Conservation (phyloP, 2,113 vertebrate species). For the Numenius arquata region DNA sequence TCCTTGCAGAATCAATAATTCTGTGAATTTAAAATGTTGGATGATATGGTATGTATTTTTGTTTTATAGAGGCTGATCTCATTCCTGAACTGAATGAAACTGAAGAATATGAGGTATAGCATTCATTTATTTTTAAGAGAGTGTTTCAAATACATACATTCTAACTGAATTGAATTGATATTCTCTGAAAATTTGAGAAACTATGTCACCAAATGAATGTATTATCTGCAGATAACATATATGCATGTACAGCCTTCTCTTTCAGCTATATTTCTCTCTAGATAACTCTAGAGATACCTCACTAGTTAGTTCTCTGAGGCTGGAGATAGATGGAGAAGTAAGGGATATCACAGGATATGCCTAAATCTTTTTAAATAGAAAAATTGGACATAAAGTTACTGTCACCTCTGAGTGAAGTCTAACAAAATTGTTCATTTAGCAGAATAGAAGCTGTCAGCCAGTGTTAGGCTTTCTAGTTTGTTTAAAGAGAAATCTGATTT, state of each 20-base stretch:
- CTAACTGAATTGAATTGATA: neutral
- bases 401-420: neutral
- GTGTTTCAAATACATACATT: neutral
- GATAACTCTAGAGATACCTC: neutral
- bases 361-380: neutral
- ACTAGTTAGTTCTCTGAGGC: neutral
- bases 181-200: neutral
- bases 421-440: neutral
- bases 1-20: constrained; percentile 6
- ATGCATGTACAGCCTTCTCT: neutral
- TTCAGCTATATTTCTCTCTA: neutral
- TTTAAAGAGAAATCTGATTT: neutral
- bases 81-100: constrained; percentile 78
- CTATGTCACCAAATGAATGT: neutral
- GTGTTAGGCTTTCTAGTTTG: neutral
- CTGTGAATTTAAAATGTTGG: constrained; percentile 30
- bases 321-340: neutral
- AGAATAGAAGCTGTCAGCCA: neutral
- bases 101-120: constrained; percentile 80
- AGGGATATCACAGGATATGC: neutral
- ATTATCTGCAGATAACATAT: neutral
- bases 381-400: neutral
- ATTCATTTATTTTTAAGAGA: constrained; percentile 29
- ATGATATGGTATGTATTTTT: constrained; percentile 61
- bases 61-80: constrained; percentile 77